Base-by-base conservation (phyloP, 2,797 vertebrate species). In the Tangara arthus region DNA sequence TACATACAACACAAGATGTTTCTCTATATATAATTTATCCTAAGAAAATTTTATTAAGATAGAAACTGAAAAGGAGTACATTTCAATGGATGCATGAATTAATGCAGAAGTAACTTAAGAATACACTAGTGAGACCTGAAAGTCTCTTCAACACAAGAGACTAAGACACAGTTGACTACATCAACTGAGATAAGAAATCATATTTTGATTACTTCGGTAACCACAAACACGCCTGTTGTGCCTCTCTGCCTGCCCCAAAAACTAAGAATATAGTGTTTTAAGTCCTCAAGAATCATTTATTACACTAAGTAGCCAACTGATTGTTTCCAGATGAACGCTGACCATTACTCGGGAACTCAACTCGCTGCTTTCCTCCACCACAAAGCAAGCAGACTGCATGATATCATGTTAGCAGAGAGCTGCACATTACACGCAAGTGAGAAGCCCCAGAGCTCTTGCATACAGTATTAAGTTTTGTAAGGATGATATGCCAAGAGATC, bases 151-250 rank as follows among this genome's bases (percentile, higher is more conserved):
- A 79, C 37, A 34, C 50, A 56, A 55, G 28, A 84, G 28, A 77
- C 17, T 35, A 60, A 68, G 66, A n/a, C 14, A 52, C 8, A 82
- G 42, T 0, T 70, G 27, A 69, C 50, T 47, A 14, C 11, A 55
- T 69, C 63, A 61, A 19, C 26, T 49, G 17, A 87, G 27, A 46
- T 3, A 52, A 27, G 9, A 93, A 87, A 79, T 8, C 0, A 0
- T 28, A 71, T n/a, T 84, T 76, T 72, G 28, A 91, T 16, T 64
- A 75, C 26, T 75, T 73, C 12, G 34, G 47, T 41, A 88, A 75
- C 27, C 15, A 63, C 1, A 2, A 73, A 55, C 3, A 2, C 0
- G 0, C 34, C 24, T 77, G 39, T 35, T 37, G 39, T 76, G 34
- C 19, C 27, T 17, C 23, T 75, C 57, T 63, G 18, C 10, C 16